A percentile compares a stretch with the other conserved stretches of the same genome.
phyloP scores from a whole-genome alignment of 2,888 invertebrate species.

The Bellardia bayeri region DNA sequence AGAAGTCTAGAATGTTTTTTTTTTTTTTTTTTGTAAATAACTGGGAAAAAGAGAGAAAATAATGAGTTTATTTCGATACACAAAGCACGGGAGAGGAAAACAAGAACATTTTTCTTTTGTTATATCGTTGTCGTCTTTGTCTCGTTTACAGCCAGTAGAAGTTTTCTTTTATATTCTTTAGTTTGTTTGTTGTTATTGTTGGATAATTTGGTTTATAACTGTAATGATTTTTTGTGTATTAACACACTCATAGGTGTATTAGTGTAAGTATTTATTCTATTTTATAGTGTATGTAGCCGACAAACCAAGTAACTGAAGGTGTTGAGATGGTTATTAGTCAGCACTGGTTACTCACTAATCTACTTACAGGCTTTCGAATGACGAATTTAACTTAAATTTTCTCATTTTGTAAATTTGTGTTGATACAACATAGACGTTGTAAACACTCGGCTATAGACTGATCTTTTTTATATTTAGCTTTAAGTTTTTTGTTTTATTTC shows the following conservation, averaged over 20 bases:
- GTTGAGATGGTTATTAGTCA: too few species aligned
- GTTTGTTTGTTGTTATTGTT: constrained; percentile 1
- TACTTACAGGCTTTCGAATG: too few species aligned
- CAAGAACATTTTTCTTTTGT: background rate
- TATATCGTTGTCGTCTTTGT: constrained; percentile 14
- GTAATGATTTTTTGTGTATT: background rate
- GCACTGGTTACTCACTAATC: too few species aligned
- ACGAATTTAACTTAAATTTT: too few species aligned
- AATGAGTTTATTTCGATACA: background rate
- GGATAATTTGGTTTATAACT: background rate
- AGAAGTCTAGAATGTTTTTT: constrained; percentile 15
- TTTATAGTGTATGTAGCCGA: too few species aligned
- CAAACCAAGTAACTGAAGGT: too few species aligned
- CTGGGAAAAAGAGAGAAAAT: background rate
- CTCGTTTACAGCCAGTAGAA: constrained; percentile 21
- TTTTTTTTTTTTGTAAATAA: background rate
- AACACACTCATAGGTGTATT: background rate
- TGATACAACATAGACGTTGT: too few species aligned
- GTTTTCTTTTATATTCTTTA: background rate
- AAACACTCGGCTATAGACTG: too few species aligned
- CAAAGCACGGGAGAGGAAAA: background rate
- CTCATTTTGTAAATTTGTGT: too few species aligned
- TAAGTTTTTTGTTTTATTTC: too few species aligned
- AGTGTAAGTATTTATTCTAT: background rate
- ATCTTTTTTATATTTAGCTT: too few species aligned